Evolutionary conservation across 2,888 invertebrate species (phyloP).

Genomic region (Sinelater perroti): DNA sequence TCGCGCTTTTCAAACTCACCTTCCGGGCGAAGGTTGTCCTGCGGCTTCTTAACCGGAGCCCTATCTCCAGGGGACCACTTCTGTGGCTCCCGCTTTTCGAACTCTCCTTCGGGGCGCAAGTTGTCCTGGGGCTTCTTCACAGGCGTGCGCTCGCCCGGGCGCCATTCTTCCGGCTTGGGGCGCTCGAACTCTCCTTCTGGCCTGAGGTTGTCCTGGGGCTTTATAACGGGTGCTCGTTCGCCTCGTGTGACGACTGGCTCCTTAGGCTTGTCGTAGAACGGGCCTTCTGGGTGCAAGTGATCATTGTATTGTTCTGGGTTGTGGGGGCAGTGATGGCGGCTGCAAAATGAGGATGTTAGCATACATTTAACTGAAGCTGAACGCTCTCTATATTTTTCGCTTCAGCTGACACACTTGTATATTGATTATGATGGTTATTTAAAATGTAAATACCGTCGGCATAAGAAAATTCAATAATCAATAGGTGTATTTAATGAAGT

Average conservation of each 20-base stretch:
- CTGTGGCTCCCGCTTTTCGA: conserved; percentile 50
- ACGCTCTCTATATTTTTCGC: too few relatives aligned
- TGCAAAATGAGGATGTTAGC: too few relatives aligned
- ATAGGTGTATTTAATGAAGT: too few relatives aligned
- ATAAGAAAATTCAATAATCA: too few relatives aligned
- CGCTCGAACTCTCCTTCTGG: conserved; percentile 62
- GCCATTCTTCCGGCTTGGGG: conserved; percentile 60
- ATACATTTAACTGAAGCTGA: too few relatives aligned
- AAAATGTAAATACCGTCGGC: too few relatives aligned
- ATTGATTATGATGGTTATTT: too few relatives aligned
- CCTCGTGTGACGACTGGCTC: conserved; percentile 62
- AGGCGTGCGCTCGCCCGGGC: conserved; percentile 57
- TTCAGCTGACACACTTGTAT: too few relatives aligned
- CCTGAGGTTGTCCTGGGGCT: conserved; percentile 60
- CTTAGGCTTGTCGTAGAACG: conserved; percentile 64
- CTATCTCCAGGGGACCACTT: conserved; percentile 62
- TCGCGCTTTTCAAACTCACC: conserved; percentile 64
- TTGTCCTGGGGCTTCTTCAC: conserved; percentile 56
- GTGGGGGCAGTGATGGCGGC: conserved; percentile 87
- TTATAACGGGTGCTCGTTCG: conserved; percentile 60
- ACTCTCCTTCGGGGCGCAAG: conserved; percentile 58
- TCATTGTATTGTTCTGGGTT: conserved; percentile 70
- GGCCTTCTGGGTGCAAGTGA: conserved; percentile 76
- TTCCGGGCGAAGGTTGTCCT: conserved; percentile 63
- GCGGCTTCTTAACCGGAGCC: conserved; percentile 62